A percentile compares a stretch with the other conserved stretches of the same genome.
phyloP scores from a whole-genome alignment of 2,113 vertebrate species.

The Copsychus sechellarum region DNA sequence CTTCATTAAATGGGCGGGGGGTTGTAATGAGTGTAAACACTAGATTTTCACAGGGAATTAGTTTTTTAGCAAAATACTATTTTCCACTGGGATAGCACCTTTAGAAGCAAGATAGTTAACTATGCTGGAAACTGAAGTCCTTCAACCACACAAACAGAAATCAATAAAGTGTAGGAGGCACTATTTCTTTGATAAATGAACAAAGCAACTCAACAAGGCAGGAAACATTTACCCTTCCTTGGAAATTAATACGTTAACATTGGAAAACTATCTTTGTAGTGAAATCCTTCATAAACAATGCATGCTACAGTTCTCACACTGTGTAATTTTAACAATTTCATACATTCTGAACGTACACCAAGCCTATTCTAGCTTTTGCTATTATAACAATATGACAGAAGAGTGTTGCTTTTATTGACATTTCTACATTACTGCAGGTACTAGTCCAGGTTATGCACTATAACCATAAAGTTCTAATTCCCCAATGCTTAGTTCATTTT shows the following conservation, averaged over 20 bases:
- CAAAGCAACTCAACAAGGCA: not conserved
- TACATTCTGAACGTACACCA: not conserved
- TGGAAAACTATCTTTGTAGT: not conserved
- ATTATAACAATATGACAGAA: not conserved
- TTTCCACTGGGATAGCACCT: not conserved
- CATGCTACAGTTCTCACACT: not conserved
- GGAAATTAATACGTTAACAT: not conserved
- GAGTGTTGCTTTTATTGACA: not conserved
- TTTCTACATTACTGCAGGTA: not conserved
- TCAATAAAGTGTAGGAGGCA: not conserved
- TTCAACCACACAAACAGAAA: not conserved
- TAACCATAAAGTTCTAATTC: not conserved
- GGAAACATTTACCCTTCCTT: not conserved
- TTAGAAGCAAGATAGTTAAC: not conserved
- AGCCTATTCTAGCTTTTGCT: not conserved
- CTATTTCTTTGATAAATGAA: not conserved
- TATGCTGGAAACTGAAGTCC: not conserved
- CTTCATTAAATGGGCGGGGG: not conserved
- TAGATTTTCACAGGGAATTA: not conserved
- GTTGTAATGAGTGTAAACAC: not conserved
- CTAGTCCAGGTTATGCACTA: not conserved
- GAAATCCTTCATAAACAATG: not conserved
- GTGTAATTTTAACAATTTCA: not conserved
- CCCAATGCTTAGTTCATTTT: not conserved
- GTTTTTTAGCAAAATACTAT: not conserved